Base-by-base conservation (phyloP, 2,113 vertebrate genomes). In the Saimiri boliviensis region DNA sequence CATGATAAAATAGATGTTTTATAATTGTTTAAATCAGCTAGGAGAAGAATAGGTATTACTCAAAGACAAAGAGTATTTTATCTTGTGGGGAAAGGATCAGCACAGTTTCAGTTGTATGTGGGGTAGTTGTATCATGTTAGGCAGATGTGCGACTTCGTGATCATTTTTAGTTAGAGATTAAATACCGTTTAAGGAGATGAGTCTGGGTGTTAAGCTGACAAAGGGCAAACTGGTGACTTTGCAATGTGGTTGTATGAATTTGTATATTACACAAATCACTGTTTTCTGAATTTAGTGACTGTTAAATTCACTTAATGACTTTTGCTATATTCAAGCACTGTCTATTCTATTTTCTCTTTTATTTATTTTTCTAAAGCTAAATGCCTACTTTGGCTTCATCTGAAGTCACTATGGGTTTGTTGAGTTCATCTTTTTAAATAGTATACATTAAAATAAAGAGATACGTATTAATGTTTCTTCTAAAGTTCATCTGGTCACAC, bases 331-430 rank as follows among this genome's bases (percentile, higher is more conserved):
- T 5, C 25, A 73, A 54, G 42, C 2, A 20, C 14, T 1, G 0
- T 2, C 23, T 23, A 6, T 5, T 84, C 23, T 30, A 17, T 32
- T 85, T 90, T 37, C 45, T 27, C 63, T 68, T 42, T 32, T 1
- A n/a, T 45, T 73, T 54, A 14, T 68, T 70, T 83, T 87, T 74
- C 49, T 56, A 81, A 86, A 74, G 42, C 32, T 63, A 49, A 91
- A 63, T 32, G 30, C 56, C 54, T 25, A 37, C 49, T n/a, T 49
- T 73, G 63, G 37, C 25, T 56, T 96, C 40, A 17, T 70, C 56
- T 17, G 47, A 68, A 83, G 60, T 25, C 37, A 6, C 40, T 0
- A 2, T 32, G 84, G 56, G 21, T 73, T 88, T 52, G 21, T 10
- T 10, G 13, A 7, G 17, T 47, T 83, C 21, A 0, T 27, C n/a